Conservation (phyloP, 2,113 vertebrate genomes). For the Rhinopomastus cyanomelas region DNA sequence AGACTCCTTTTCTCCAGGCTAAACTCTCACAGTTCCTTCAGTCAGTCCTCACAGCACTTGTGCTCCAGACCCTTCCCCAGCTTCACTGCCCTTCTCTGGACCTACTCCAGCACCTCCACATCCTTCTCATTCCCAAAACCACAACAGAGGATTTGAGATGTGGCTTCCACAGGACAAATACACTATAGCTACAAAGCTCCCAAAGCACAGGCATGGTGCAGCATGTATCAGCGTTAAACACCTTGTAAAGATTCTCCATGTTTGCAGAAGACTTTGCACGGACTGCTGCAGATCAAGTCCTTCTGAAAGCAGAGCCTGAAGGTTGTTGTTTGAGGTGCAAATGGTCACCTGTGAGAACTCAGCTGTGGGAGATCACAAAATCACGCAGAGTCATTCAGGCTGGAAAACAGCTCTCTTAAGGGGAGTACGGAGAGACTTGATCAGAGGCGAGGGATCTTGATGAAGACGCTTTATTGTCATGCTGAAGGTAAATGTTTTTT, state of each 20-base stretch:
- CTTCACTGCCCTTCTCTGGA: too few species aligned
- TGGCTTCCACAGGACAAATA: too few species aligned
- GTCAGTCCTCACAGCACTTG: too few species aligned
- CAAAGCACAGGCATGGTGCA: too few species aligned
- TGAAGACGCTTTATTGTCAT: rapidly evolving
- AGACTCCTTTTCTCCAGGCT: too few species aligned
- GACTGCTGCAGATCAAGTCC: not conserved
- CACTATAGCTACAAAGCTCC: too few species aligned
- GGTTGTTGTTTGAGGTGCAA: not conserved
- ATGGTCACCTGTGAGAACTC: not conserved
- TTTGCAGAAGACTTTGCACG: not conserved
- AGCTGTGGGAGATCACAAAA: not conserved
- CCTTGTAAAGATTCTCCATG: not conserved
- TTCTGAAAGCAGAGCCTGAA: not conserved
- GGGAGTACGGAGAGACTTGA: rapidly evolving
- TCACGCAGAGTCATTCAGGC: too few species aligned
- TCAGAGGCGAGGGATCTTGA: rapidly evolving
- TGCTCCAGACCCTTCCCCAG: too few species aligned
- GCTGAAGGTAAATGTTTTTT: not conserved
- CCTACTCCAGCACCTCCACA: too few species aligned
- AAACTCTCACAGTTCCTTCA: too few species aligned
- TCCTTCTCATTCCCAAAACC: too few species aligned
- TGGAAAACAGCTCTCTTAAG: rapidly evolving
- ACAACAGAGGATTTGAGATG: too few species aligned
- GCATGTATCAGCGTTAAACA: not conserved